These are phyloP conservation scores for Aleiodes testaceus DNA, from an alignment of 2,888 invertebrate genomes.

Conservation along the genomic window DNA sequence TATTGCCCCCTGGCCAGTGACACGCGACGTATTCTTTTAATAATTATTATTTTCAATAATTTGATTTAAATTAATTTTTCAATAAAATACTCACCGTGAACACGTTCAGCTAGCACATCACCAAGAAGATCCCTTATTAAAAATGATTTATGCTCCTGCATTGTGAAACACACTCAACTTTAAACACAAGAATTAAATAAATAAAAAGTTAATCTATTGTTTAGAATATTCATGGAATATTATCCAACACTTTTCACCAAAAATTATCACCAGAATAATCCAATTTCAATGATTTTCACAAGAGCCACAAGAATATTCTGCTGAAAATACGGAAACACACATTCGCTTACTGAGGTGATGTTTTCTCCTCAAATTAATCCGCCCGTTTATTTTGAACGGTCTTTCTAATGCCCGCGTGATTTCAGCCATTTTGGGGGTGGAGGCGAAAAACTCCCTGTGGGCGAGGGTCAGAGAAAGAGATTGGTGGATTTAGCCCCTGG, in stretches of 20 bases:
- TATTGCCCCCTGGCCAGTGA: constrained; percentile 54
- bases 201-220: constrained; percentile 6
- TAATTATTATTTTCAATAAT: constrained; percentile 31
- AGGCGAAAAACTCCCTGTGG: constrained; percentile 53
- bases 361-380: constrained; percentile 68
- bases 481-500: constrained; percentile 52
- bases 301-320: constrained; percentile 63
- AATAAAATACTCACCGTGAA: constrained; percentile 72
- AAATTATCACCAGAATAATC: constrained; percentile 15
- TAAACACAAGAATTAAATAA: constrained; percentile 19
- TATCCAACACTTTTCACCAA: neutral
- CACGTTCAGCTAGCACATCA: constrained; percentile 78
- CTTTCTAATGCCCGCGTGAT: constrained; percentile 67
- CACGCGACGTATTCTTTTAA: constrained; percentile 57
- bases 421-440: constrained; percentile 73
- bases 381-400: constrained; percentile 71
- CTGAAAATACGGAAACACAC: constrained; percentile 25
- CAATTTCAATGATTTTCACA: neutral
- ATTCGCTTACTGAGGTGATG: constrained; percentile 33
- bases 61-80: neutral
- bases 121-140: constrained; percentile 88
- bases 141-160: constrained; percentile 81
- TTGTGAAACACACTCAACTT: constrained; percentile 52
- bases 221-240: neutral
- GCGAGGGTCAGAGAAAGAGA: constrained; percentile 54